Evolutionary conservation across 2,797 vertebrate species (phyloP), one percentile per base, ranked within the genome.

Genomic region (Denticeps clupeoides): DNA sequence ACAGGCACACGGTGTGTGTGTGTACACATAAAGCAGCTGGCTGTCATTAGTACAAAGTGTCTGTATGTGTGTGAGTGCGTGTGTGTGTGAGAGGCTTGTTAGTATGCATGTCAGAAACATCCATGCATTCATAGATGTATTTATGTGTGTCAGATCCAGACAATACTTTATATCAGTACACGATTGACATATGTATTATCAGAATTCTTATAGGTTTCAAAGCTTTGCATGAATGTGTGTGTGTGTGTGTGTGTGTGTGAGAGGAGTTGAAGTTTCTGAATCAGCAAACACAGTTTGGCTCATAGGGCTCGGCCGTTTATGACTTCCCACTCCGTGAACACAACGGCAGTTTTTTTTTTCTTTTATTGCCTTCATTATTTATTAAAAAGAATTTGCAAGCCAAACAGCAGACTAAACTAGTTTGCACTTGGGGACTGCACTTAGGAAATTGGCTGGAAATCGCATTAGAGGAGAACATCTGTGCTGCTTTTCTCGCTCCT

Each of bases 381-480:
- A 87, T 84, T 88, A 85, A 83, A 84, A 84, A 82, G 78, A 87
- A 85, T 86, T 84, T 87, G 84, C 81, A 87, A 87, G 80, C 82
- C 84, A 88, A 85, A 85, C 86, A 89, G 82, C 87, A 86, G 37
- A 72, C 78, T 82, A 80, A 83, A 82, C 83, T 80, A 81, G 81
- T 82, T 83, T 81, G 85, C 81, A 83, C 81, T 81, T 77, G 71
- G 81, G 79, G 82, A 84, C 79, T 69, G 83, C 89, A 90, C 87
- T 90, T 89, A 90, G 86, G 86, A 87, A 87, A 89, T 91, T 90
- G 89, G 82, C 89, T 87, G 85, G 87, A 89, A 91, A 91, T 91
- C 87, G 73, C 87, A 93, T 93, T 90, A 90, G 83, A 81, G 82
- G 86, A 82, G 83, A 88, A 90, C 89, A 90, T 89, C 84, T 86